Evolutionary conservation across 2,888 invertebrate species (phyloP), one percentile per base, ranked within the genome.

Genomic region (Anoplius nigerrimus): DNA sequence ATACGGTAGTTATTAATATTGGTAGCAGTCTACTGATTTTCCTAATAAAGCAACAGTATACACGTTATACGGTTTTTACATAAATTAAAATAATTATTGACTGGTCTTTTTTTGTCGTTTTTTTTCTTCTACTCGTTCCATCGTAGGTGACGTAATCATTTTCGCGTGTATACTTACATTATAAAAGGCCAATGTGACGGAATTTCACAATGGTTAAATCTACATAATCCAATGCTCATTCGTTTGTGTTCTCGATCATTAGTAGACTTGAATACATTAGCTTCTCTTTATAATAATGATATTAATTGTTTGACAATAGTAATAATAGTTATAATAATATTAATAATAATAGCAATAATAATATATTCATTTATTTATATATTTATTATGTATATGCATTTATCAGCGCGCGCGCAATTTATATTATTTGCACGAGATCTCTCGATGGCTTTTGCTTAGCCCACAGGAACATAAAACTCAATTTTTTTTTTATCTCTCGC

Each of bases 391-490:
- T 64, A 56, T 69, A 71, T 69, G 64, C 66, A 75, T 73, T 72
- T 74, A 72, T 74, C 79, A 76, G 75, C 73, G 74, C 74, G 34
- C 34, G 72, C 67, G 77, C 75, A 79, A 73, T 59, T 34, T 75
- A 78, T 79, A 78, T 83, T 82, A 85, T 34, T 34, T 84, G 83
- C 84, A 84, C 82, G 87, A 87, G 87, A 86, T 87, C 86, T 85
- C 82, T 84, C 77, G 73, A 72, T 83, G 78, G 83, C 85, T 79
- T 82, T 79, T 74, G 54, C 72, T 82, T 82, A 84, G 85, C 84
- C 83, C 79, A 82, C 84, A 87, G 87, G 87, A 87, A 87, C 87
- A 87, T 87, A 84, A 87, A 81, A 85, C 74, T 82, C 79, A 75
- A 79, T 83, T 81, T 68, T 24, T 24, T 24, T 34, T 34, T 11